Evolutionary conservation across 1,140 invertebrate species (phyloP), one percentile per base, ranked within the genome.

Genomic region (Capitella teleta): DNA sequence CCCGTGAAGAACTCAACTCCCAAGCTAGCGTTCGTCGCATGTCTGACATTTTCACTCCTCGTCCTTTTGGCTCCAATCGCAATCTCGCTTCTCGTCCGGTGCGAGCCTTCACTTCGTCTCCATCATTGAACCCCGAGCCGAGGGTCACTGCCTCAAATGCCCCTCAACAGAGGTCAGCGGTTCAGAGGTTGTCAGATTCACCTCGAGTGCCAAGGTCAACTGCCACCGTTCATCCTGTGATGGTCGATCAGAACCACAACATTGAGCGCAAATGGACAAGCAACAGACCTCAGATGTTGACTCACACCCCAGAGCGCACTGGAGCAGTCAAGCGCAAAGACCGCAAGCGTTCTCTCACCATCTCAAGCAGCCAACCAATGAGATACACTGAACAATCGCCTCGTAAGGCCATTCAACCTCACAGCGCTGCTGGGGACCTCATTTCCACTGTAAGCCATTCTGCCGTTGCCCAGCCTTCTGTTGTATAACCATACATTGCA

Each of bases 31-130:
- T 51, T 16, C 23, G 49, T 21, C 28, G 25, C 18, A 30, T 43
- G 19, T 42, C 30, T 26, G 25, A 34, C 42, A 23, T 41, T 32
- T 57, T 30, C 38, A 54, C 18, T 28, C 43, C 28, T 19, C 36
- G 47, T 50, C 26, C 36, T 43, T 30, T 40, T 34, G 19, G 38
- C 14, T 6, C n/a, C n/a, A n/a, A n/a, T n/a, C n/a, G n/a, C n/a
- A n/a, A n/a, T n/a, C n/a, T n/a, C n/a, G n/a, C n/a, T n/a, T n/a
- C n/a, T n/a, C n/a, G n/a, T n/a, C n/a, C 16, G 57, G 58, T 50
- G 64, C 87, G 37, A 75, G 89, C 45, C 87, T 90, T 68, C 82
- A 88, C 63, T 92, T 88, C 0, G 86, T 90, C 5, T 87, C 87
- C 8, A 80, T 79, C 64, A 80, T 77, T 62, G 69, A 77, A 58